phyloP scores from a whole-genome alignment of 2,888 invertebrate species.

The Shargacucullia verbasci region DNA sequence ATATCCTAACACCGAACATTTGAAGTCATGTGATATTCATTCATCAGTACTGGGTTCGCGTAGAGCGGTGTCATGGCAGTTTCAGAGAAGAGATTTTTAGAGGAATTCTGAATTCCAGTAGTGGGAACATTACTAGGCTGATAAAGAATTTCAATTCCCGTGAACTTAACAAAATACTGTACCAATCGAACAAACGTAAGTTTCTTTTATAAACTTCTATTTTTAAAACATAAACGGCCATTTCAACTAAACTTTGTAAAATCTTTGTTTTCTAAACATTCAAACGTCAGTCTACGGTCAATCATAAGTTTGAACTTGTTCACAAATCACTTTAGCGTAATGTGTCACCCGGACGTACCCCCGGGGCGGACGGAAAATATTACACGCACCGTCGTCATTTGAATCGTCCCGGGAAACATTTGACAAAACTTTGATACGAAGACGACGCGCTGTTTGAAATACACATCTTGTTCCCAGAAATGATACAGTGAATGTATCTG shows the following conservation, averaged over 20 bases:
- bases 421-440: constrained; percentile 72
- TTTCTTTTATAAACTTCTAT: too few relatives aligned
- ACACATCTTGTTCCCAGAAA: neutral
- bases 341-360: constrained; percentile 49
- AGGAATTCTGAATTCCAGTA: too few relatives aligned
- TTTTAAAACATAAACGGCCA: too few relatives aligned
- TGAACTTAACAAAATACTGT: too few relatives aligned
- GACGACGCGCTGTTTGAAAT: constrained; percentile 24
- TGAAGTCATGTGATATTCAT: too few relatives aligned
- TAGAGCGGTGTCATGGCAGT: too few relatives aligned
- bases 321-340: constrained; percentile 53
- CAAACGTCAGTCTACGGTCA: constrained; percentile 26
- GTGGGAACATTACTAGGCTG: too few relatives aligned
- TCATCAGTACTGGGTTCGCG: too few relatives aligned
- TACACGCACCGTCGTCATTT: constrained; percentile 74
- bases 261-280: constrained; percentile 1
- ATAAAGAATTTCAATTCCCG: too few relatives aligned
- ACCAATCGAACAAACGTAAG: too few relatives aligned
- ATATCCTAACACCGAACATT: too few relatives aligned
- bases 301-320: constrained; percentile 21
- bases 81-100: too few relatives aligned
- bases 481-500: neutral
- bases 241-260: neutral
- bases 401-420: constrained; percentile 72
- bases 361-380: constrained; percentile 67